Base-by-base conservation (phyloP, 2,888 invertebrate genomes). In the Drosophila falleni region DNA sequence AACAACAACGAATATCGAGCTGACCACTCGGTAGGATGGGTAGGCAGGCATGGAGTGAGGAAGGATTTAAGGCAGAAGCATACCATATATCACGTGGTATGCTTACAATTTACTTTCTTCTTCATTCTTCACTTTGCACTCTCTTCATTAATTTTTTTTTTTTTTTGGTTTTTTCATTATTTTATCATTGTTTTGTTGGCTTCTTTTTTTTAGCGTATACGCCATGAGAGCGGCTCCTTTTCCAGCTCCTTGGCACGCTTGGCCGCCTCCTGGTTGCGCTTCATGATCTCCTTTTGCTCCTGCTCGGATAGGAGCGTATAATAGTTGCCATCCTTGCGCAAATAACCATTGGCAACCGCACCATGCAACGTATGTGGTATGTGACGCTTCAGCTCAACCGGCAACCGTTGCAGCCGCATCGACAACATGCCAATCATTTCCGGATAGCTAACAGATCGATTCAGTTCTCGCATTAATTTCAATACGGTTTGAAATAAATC, bases 141-240 rank as follows among this genome's bases (percentile, higher is more conserved):
- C 42, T 16, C 10, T 31, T 59, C 3, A 11, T 10, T 11, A n/a
- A 35, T 29, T 54, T 13, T 1, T 11, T n/a, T 9, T 5, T 16
- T 5, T 13, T 10, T 41, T 11, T 41, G 41, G 10, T 33, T 35
- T 51, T 49, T 16, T 10, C 6, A 2, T 5, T 31, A 33, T 11
- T 37, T 23, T 11, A 23, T 31, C 1, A 10, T 26, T 53, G 11
- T 33, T 31, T 10, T 8, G 29, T 4, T 11, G n/a, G n/a, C 5
- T 10, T n/a, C 1, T 31, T 11, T 1, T 13, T 58, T 41, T 42
- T 80, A 86, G 5, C 88, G 88, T 10, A 71, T 66, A n/a, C 88
- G 82, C 84, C 88, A 87, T 5, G 80, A 85, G 8, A 85, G 60
- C 23, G 84, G 84, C 71, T 82, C 64, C 64, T 85, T 84, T 35